Evolutionary conservation across 1,140 invertebrate genomes (phyloP).

Genomic region (Drosophila sechellia): DNA sequence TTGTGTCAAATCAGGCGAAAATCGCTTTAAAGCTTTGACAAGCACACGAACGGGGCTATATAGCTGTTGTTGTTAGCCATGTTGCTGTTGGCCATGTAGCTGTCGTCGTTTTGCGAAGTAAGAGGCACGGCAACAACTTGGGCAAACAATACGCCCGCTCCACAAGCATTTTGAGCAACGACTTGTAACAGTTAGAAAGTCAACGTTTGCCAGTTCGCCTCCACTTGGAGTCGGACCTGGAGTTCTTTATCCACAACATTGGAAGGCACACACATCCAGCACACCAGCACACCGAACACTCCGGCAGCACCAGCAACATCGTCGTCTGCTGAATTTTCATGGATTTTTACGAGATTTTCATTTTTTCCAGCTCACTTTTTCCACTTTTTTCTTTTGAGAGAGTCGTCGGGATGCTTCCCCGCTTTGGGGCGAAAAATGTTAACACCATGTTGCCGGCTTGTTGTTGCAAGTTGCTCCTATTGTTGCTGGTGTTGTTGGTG

Average conservation of each 20-base stretch:
- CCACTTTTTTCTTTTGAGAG: constrained; percentile 39
- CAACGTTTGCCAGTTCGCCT: constrained; percentile 52
- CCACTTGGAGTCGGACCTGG: constrained; percentile 39
- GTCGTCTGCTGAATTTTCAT: constrained; percentile 77
- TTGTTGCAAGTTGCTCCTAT: constrained; percentile 29
- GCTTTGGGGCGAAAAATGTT: constrained; percentile 73
- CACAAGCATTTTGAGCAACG: constrained; percentile 70
- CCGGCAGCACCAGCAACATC: constrained; percentile 26
- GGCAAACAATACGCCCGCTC: constrained; percentile 71
- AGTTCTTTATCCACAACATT: constrained; percentile 52
- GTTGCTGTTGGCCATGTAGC: constrained; percentile 53
- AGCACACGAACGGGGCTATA: constrained; percentile 46
- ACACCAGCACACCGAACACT: constrained; percentile 15
- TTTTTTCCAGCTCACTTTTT: constrained; percentile 22
- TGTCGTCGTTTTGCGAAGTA: constrained; percentile 44
- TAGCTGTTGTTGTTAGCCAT: constrained; percentile 46
- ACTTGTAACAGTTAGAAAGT: constrained; percentile 79
- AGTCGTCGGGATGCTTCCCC: constrained; percentile 37
- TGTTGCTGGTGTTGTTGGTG: constrained; percentile 41
- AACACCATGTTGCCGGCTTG: constrained; percentile 74
- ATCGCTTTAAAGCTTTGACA: constrained; percentile 79
- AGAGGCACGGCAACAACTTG: constrained; percentile 56
- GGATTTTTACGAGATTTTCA: constrained; percentile 77
- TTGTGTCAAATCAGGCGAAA: constrained; percentile 80
- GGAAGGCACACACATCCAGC: constrained; percentile 23